These are phyloP conservation scores for Microtus richardsoni DNA, from an alignment of 2,113 vertebrate genomes.

Conservation along the genomic window DNA sequence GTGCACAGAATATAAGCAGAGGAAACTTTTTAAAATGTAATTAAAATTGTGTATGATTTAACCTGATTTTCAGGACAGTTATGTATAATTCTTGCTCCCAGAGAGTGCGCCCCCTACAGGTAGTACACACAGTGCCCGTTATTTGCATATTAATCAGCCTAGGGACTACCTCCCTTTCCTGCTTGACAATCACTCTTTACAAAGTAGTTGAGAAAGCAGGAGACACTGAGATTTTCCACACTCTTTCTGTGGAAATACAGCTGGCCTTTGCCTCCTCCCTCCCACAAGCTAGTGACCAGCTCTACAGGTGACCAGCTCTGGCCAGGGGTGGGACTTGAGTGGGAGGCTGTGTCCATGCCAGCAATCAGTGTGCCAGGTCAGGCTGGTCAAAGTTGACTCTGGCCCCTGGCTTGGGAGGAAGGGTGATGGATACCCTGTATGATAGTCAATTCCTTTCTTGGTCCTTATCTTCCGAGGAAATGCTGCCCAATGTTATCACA, in stretches of 20 bases:
- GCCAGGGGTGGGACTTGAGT: not conserved
- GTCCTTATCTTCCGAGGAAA: constrained; percentile 70
- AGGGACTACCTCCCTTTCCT: not conserved
- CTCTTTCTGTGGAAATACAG: not conserved
- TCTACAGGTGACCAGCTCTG: not conserved
- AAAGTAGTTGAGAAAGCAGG: not conserved
- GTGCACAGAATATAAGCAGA: not conserved
- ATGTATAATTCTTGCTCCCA: not conserved
- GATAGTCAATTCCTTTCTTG: constrained; percentile 73
- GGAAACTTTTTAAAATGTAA: not conserved
- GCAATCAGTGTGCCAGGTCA: not conserved
- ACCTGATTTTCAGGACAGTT: not conserved
- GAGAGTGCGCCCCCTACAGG: not conserved
- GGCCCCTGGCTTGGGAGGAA: not conserved
- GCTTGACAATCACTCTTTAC: not conserved
- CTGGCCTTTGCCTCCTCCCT: not conserved
- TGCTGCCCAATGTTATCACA: constrained; percentile 70
- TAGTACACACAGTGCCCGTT: too few relatives aligned
- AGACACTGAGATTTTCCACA: not conserved
- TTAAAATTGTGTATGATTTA: not conserved
- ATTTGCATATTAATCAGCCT: not conserved
- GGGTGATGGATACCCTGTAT: not conserved
- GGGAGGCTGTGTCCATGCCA: not conserved
- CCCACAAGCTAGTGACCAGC: not conserved
- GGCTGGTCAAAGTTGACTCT: not conserved